Base-by-base conservation (phyloP, 2,888 invertebrate genomes). In the Drosophila cracens region DNA sequence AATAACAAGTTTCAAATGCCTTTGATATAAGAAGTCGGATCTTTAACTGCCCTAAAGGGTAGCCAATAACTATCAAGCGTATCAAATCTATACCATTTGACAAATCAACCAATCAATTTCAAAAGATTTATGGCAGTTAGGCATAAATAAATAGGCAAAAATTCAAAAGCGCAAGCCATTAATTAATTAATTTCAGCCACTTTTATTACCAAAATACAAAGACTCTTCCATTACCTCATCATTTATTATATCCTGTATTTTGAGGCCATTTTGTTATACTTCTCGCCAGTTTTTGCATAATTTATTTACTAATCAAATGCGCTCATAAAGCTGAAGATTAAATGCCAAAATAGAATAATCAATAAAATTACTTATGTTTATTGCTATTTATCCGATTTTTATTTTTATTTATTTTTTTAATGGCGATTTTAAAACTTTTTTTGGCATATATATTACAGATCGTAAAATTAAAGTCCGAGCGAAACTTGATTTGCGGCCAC, bases 401-500 rank as follows among this genome's bases (percentile, higher is more conserved):
- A 21, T 59, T 62, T 48, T 29, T 53, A 25, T 27, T 31, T 52
- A 60, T 65, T 67, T 46, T 57, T 64, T 21, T 46, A 7, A 25
- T 46, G 74, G 68, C 66, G 65, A 70, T 78, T 87, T 82, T 48
- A 66, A 81, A 76, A 83, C 40, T 54, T 76, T 21, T 21, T 76
- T 87, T 87, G 63, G 56, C 80, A 75, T 53, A 73, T 68, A 87
- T 87, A 87, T 83, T 87, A 81, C 72, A 84, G 73, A 61, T 75
- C 78, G 74, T 74, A 82, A 80, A 81, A 72, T 59, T 59, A 52
- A 66, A 70, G 60, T 43, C 43, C 67, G 2, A 72, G 79, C 65
- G 78, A 89, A 89, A 85, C 84, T 85, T 90, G 86, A 87, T 83
- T 89, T 73, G 81, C 87, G 51, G 62, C 10, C 10, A n/a, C 57